Conservation (phyloP, 2,113 vertebrate species). For the Tragelaphus strepsiceros region DNA sequence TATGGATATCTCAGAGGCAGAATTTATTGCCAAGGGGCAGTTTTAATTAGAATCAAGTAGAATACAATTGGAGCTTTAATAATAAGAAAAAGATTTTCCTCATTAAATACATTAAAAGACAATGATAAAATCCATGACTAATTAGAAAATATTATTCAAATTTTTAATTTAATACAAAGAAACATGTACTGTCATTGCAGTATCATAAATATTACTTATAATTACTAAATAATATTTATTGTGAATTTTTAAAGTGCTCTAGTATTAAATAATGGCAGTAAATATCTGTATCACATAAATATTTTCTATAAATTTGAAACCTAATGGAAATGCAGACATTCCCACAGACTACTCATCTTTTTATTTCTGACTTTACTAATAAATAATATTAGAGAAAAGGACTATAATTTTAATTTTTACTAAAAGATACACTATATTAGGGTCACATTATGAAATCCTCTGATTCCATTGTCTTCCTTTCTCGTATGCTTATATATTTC, state of each 20-base stretch:
- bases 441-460: neutral
- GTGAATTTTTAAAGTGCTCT: neutral
- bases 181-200: slow-evolving; percentile 49
- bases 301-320: neutral
- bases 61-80: slow-evolving; percentile 74
- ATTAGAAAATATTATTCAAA: slow-evolving; percentile 51
- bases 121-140: slow-evolving; percentile 51
- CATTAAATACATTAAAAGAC: slow-evolving; percentile 72
- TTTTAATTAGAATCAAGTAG: slow-evolving; percentile 78
- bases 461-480: neutral
- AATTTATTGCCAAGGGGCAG: slow-evolving; percentile 73
- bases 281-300: neutral
- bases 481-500: neutral
- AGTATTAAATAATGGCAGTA: neutral
- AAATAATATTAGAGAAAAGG: neutral
- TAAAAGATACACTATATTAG: neutral
- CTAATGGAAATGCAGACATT: neutral
- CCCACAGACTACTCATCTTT: neutral
- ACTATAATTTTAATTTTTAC: neutral
- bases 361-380: neutral
- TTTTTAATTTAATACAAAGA: neutral
- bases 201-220: slow-evolving; percentile 47
- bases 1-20: slow-evolving; percentile 65
- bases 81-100: slow-evolving; percentile 50
- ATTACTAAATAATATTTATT: slow-evolving; percentile 50